Percentiles rank a stretch among this genome's conserved stretches.
phyloP scores from a whole-genome alignment of 2,888 invertebrate genomes.

The Brenthis hecate region DNA sequence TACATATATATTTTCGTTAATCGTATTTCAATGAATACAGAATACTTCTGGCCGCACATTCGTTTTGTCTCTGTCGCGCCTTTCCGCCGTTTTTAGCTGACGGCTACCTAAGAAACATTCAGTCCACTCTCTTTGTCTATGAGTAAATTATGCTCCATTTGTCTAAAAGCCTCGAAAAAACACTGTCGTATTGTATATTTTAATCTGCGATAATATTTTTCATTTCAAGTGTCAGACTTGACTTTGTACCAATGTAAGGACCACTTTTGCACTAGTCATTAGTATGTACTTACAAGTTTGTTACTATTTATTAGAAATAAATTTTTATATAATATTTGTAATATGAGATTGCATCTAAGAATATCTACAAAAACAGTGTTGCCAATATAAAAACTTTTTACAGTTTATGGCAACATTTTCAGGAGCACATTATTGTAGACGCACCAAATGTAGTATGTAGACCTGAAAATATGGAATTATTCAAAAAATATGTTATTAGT shows the following conservation, averaged over 20 bases:
- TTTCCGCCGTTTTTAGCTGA: too few relatives aligned
- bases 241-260: constrained; percentile 26
- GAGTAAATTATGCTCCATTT: background rate
- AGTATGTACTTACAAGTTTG: constrained; percentile 5
- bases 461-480: constrained; percentile 1
- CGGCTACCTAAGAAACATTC: too few relatives aligned
- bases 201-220: constrained; percentile 7
- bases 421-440: constrained; percentile 7
- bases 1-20: too few relatives aligned
- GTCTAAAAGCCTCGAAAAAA: background rate
- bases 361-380: constrained; percentile 12
- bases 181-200: background rate
- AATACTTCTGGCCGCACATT: too few relatives aligned
- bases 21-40: too few relatives aligned
- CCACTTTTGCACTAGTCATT: constrained; percentile 39
- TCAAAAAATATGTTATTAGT: background rate
- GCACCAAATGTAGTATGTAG: constrained; percentile 6
- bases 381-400: constrained; percentile 15
- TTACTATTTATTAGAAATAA: constrained; percentile 3
- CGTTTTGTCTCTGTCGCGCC: too few relatives aligned
- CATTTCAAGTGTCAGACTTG: background rate
- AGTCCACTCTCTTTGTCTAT: too few relatives aligned
- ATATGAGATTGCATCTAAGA: constrained; percentile 8
- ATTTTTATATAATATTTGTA: constrained; percentile 9
- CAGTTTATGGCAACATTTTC: constrained; percentile 15